Base-by-base conservation (phyloP, 2,797 vertebrate species). In the Heterohyrax brucei region DNA sequence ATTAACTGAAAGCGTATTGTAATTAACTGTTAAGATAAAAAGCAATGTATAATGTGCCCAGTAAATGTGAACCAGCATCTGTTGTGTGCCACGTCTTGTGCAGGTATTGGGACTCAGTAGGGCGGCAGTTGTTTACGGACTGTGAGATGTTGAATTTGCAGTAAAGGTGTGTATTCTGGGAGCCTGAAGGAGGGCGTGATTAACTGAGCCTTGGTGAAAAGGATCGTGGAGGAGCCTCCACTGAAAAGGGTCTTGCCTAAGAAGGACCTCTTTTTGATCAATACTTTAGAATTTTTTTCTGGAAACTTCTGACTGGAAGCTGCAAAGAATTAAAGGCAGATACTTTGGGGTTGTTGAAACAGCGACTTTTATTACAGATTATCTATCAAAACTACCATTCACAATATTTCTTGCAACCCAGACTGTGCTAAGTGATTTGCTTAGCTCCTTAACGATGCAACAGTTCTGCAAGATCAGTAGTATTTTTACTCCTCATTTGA, bases 231-330 rank as follows among this genome's bases (percentile, higher is more conserved):
- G 61, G 8, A 53, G 46, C 30, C 30, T 39, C 46, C 46, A 7
- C 7, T 77, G 46, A 62, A 92, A 66, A 77, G 56, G n/a, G 3
- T 12, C 44, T 39, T 1, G 1, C 48, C 59, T 73, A 28, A 80
- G 50, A 87, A 93, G n/a, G 22, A 56, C 18, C 21, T 73, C 10
- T 84, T 83, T 79, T 85, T 94, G 89, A 83, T 53, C 76, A 91
- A 1, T 33, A 4, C 88, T 81, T 90, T 62, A 94, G 46, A 91
- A 44, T 76, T 87, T 96, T 46, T 79, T 94, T 75, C n/a, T 91
- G 46, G 66, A 97, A 87, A n/a, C 48, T 64, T 83, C 50, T 88
- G 56, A 50, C 66, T 81, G 26, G 48, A 85, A 79, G 9, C 83
- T 64, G 48, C 18, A 46, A 30, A 70, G 14, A n/a, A 64, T 87